Percentiles rank a stretch among this genome's conserved stretches.
Evolutionary conservation across 2,888 invertebrate genomes (phyloP).

Genomic region (Archaeoteleia sp.): DNA sequence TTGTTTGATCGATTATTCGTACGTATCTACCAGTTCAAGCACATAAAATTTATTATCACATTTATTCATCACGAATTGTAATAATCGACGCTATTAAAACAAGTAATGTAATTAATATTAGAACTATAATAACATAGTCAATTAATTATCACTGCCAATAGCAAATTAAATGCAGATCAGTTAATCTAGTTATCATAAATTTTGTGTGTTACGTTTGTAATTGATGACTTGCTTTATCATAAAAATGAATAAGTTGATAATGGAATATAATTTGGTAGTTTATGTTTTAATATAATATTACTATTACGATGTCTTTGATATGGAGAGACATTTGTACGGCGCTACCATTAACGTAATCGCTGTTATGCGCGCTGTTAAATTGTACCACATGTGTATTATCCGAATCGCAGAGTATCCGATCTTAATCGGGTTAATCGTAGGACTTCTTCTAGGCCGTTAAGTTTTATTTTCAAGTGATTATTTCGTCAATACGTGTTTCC

Average conservation of each 20-base stretch:
- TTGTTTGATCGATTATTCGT: slow-evolving; percentile 43
- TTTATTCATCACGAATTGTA: background rate
- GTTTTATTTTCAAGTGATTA: slow-evolving; percentile 42
- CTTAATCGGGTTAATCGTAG: slow-evolving; percentile 46
- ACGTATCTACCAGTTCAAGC: background rate
- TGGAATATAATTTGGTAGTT: no score
- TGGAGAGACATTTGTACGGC: slow-evolving; percentile 22
- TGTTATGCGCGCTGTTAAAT: slow-evolving; percentile 50
- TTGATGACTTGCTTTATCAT: no score
- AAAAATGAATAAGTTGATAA: no score
- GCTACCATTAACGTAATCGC: slow-evolving; percentile 39
- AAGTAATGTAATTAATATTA: no score
- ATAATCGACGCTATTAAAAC: no score
- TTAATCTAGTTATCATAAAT: no score
- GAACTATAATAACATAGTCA: no score
- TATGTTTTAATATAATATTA: no score
- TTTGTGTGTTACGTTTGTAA: no score
- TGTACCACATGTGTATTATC: slow-evolving; percentile 53
- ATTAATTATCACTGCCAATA: no score
- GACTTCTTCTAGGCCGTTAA: slow-evolving; percentile 44
- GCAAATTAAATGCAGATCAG: no score
- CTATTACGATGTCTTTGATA: slow-evolving; percentile 6
- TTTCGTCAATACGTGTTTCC: slow-evolving; percentile 29
- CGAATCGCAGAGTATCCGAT: slow-evolving; percentile 42
- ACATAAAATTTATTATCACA: no score